Conservation (phyloP, 2,888 invertebrate species). For the Geotrupes spiniger region DNA sequence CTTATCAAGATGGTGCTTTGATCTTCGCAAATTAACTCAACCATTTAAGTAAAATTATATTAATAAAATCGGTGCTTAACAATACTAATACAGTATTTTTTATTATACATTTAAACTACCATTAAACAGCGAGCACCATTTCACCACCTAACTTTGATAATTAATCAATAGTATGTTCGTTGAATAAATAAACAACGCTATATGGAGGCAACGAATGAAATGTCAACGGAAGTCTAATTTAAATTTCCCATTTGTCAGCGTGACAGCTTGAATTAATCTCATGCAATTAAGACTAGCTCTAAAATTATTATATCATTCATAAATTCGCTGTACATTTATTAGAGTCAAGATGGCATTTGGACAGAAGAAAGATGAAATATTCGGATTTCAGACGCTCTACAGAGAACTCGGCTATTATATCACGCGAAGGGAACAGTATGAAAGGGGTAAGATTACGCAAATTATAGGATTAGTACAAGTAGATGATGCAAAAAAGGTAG, state of each 20-base stretch:
- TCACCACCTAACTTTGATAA: too few species aligned
- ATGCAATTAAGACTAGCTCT: constrained; percentile 13
- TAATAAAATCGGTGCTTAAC: too few species aligned
- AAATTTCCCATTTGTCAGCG: constrained; percentile 18
- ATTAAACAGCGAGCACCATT: too few species aligned
- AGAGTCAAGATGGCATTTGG: constrained; percentile 5
- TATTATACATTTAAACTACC: too few species aligned
- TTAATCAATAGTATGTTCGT: too few species aligned
- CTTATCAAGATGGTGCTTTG: too few species aligned
- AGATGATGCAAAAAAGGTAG: constrained; percentile 10
- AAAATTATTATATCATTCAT: constrained; percentile 12
- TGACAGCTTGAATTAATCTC: constrained; percentile 18
- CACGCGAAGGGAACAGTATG: constrained; percentile 42
- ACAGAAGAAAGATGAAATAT: constrained; percentile 39
- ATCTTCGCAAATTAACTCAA: too few species aligned
- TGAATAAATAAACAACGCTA: too few species aligned
- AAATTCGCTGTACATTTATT: constrained; percentile 10
- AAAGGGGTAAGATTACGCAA: constrained; percentile 33
- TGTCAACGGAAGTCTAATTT: constrained; percentile 13
- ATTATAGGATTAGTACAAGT: constrained; percentile 6
- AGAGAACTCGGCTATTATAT: constrained; percentile 44
- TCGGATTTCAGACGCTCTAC: constrained; percentile 39
- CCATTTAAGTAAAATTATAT: too few species aligned
- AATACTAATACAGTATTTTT: too few species aligned
- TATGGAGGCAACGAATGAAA: neutral